phyloP scores from a whole-genome alignment of 2,113 vertebrate species.

The Psilopsiagon aurifrons region DNA sequence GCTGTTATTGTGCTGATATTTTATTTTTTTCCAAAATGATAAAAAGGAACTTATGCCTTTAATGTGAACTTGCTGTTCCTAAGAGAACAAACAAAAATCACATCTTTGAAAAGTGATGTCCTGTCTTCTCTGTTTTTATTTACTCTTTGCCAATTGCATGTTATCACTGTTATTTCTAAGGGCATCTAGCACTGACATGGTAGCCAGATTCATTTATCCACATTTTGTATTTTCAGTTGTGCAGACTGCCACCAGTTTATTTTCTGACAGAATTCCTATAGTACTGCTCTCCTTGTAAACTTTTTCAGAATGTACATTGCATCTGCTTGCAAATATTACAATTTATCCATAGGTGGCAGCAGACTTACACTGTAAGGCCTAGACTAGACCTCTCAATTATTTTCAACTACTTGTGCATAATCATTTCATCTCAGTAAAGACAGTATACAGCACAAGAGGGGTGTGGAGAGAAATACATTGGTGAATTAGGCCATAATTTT shows the following conservation, averaged over 20 bases:
- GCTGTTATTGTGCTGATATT: neutral
- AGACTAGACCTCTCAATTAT: neutral
- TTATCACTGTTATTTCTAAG: neutral
- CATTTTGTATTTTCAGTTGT: neutral
- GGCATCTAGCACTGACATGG: neutral
- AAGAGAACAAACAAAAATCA: neutral
- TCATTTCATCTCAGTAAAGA: constrained; percentile 6
- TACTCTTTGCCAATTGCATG: neutral
- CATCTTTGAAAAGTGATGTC: neutral
- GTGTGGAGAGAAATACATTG: neutral
- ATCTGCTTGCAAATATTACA: neutral
- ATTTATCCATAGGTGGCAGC: constrained; percentile 76
- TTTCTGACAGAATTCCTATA: neutral
- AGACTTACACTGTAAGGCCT: constrained; percentile 53
- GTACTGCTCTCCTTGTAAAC: neutral
- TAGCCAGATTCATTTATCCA: neutral
- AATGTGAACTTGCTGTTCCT: neutral
- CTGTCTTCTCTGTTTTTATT: neutral
- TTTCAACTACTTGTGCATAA: constrained; percentile 17
- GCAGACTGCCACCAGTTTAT: neutral
- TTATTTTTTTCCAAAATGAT: neutral
- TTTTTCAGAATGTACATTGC: neutral
- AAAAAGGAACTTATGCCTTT: neutral
- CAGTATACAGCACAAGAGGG: neutral
- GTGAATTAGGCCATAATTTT: neutral